Percentiles rank a stretch among this genome's conserved stretches.
These are phyloP conservation scores for Cichladusa arquata DNA, from an alignment of 2,113 vertebrate genomes.

Conservation along the genomic window DNA sequence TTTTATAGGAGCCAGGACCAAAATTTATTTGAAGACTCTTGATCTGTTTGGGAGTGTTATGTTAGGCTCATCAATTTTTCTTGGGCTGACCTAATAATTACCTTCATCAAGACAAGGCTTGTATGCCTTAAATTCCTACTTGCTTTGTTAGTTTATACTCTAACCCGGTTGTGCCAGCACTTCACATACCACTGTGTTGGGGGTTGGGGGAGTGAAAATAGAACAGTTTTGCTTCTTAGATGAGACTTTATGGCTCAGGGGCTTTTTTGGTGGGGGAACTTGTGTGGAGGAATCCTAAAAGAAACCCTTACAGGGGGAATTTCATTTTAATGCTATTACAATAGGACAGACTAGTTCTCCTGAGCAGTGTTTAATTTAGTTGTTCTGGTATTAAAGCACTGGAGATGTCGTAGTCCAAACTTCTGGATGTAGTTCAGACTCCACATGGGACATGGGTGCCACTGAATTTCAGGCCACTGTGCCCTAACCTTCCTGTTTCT, in stretches of 20 bases:
- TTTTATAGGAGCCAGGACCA: constrained; percentile 14
- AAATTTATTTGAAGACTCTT: constrained; percentile 20
- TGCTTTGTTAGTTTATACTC: not conserved
- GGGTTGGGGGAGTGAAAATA: not conserved
- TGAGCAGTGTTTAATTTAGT: not conserved
- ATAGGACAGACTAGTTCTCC: not conserved
- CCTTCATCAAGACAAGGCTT: not conserved
- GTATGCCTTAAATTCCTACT: not conserved
- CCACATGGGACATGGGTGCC: fast-evolving
- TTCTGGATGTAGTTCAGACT: not conserved
- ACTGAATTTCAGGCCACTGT: not conserved
- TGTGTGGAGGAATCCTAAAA: not conserved
- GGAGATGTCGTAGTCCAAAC: not conserved
- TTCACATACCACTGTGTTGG: not conserved
- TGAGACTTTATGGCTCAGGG: not conserved
- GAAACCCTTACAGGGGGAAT: not conserved
- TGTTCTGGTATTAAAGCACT: not conserved
- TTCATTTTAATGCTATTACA: not conserved
- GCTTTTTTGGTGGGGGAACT: not conserved
- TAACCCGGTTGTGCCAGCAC: not conserved
- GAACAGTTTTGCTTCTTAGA: not conserved
- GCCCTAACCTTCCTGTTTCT: not conserved
- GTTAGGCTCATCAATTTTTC: constrained; percentile 30
- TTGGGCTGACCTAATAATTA: constrained; percentile 14
- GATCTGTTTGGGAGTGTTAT: constrained; percentile 12